phyloP scores from a whole-genome alignment of 1,140 invertebrate genomes.

The Brachionus manjavacas region DNA sequence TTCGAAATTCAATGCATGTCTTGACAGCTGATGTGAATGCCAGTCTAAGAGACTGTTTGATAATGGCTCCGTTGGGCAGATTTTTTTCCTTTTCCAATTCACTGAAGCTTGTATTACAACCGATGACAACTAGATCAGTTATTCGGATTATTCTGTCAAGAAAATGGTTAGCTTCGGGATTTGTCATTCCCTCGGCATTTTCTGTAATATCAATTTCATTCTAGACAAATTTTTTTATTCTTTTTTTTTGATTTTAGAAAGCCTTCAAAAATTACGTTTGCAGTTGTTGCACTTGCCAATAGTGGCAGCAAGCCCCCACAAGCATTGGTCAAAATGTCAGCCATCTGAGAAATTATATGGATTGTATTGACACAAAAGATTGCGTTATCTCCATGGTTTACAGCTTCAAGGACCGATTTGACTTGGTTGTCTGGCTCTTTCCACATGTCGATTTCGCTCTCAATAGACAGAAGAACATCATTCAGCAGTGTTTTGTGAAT shows the following conservation, averaged over 20 bases:
- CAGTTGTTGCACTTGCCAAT: conserved; percentile 92
- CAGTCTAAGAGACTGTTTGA: conserved; percentile 87
- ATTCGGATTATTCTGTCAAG: conserved; percentile 92
- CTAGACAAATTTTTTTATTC: conserved; percentile 63
- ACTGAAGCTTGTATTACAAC: conserved; percentile 89
- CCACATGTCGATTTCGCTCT: conserved; percentile 94
- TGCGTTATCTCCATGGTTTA: conserved; percentile 66
- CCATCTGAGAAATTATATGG: conserved; percentile 94
- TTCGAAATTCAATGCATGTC: conserved; percentile 3
- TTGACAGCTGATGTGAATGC: conserved; percentile 15
- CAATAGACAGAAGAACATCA: conserved; percentile 91
- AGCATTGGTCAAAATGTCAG: conserved; percentile 97
- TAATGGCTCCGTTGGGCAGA: conserved; percentile 97
- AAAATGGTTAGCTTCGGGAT: conserved; percentile 92
- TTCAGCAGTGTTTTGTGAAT: conserved; percentile 93
- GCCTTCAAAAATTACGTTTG: conserved; percentile 69
- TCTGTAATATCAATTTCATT: conserved; percentile 96
- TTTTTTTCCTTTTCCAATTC: conserved; percentile 98
- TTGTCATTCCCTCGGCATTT: conserved; percentile 94
- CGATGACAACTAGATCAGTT: conserved; percentile 96
- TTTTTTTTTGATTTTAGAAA: not conserved
- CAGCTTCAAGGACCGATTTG: conserved; percentile 68
- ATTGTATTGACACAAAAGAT: conserved; percentile 95
- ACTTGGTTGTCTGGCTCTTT: conserved; percentile 52
- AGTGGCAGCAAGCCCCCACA: conserved; percentile 93